phyloP scores from a whole-genome alignment of 2,797 vertebrate species.

The Thaleichthys pacificus region DNA sequence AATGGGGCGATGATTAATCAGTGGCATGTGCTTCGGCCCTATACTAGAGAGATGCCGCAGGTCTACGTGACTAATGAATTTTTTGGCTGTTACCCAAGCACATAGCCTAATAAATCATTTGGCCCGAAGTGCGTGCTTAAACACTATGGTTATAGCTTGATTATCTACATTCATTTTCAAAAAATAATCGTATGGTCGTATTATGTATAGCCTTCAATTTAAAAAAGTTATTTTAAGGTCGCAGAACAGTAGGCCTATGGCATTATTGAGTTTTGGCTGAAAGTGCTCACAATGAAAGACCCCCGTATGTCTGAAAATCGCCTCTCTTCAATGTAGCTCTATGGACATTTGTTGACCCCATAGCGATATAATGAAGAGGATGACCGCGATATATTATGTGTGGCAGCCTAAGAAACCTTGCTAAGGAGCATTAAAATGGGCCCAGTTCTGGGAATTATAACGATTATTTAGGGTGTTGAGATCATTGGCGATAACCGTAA shows the following conservation, averaged over 20 bases:
- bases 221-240: too few relatives aligned
- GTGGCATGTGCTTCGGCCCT: background rate
- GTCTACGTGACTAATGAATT: slow-evolving; percentile 9
- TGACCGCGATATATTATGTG: background rate
- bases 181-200: slow-evolving; percentile 41
- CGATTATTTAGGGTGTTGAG: slow-evolving; percentile 31
- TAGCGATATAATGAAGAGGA: background rate
- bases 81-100: slow-evolving; percentile 16
- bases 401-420: background rate
- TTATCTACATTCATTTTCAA: slow-evolving; percentile 48
- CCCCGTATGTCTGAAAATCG: slow-evolving; percentile 16
- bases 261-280: too few relatives aligned
- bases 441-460: slow-evolving; percentile 19
- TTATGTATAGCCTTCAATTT: slow-evolving; percentile 1
- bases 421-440: slow-evolving; percentile 2
- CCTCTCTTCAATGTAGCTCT: background rate
- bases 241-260: too few relatives aligned
- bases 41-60: background rate
- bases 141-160: slow-evolving; percentile 33
- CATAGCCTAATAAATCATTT: slow-evolving; percentile 11
- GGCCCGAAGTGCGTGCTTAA: slow-evolving; percentile 15
- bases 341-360: background rate
- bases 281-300: slow-evolving; percentile 32
- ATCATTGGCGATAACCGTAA: slow-evolving; percentile 40
- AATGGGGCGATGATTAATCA: slow-evolving; percentile 8